phyloP scores from a whole-genome alignment of 2,797 vertebrate species.

The Natrix natrix region DNA sequence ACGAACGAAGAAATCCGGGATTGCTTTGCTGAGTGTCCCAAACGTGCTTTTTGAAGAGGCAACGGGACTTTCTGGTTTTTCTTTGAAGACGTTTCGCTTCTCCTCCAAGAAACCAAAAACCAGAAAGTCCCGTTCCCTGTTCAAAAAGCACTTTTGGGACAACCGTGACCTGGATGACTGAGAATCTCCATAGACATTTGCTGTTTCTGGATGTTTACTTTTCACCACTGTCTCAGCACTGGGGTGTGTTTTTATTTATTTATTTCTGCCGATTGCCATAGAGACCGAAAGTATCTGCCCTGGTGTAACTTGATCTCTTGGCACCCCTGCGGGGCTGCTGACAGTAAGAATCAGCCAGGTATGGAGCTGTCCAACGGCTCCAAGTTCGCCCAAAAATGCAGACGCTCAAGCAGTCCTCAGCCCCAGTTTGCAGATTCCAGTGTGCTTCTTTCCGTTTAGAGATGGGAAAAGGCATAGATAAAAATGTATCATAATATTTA shows the following conservation, averaged over 20 bases:
- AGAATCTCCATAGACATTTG: not conserved
- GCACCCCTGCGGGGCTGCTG: not conserved
- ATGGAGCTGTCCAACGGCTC: not conserved
- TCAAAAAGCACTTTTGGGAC: too few relatives aligned
- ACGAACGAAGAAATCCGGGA: not conserved
- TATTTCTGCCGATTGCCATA: not conserved
- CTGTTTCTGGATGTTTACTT: not conserved
- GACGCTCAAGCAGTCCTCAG: not conserved
- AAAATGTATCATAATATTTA: not conserved
- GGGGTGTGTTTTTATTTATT: not conserved
- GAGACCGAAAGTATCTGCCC: not conserved
- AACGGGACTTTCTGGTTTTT: not conserved
- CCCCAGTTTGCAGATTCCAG: not conserved
- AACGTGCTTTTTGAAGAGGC: too few relatives aligned
- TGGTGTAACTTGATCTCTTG: not conserved
- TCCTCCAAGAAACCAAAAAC: not conserved
- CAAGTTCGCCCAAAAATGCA: not conserved
- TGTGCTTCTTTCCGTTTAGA: not conserved
- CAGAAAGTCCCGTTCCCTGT: too few relatives aligned
- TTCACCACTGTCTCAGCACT: not conserved
- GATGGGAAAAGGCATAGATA: not conserved
- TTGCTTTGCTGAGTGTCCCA: not conserved
- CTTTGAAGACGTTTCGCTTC: not conserved
- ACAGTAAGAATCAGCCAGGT: not conserved
- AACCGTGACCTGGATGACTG: not conserved